These are phyloP conservation scores for Amblyopsis hoosieri DNA, from an alignment of 2,797 vertebrate genomes.

Conservation along the genomic window DNA sequence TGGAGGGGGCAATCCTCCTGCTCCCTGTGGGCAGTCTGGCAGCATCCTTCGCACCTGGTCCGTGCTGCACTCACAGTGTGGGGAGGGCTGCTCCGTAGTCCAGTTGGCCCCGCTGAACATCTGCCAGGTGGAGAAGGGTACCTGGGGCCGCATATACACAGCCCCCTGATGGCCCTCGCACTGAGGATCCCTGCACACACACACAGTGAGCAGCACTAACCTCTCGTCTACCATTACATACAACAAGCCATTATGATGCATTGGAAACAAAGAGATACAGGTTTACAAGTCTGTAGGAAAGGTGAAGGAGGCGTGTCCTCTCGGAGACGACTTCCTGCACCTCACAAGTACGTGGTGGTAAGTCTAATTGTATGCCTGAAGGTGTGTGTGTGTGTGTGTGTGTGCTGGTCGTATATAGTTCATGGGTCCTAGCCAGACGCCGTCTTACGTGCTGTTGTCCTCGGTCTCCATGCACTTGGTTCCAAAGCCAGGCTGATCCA, in stretches of 20 bases:
- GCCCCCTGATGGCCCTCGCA: conserved; percentile 44
- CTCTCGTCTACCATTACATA: too few species aligned
- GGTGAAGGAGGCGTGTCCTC: too few species aligned
- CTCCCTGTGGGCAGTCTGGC: conserved; percentile 82
- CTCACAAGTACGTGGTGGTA: too few species aligned
- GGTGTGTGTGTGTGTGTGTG: too few species aligned
- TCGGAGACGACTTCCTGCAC: too few species aligned
- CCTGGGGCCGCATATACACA: conserved; percentile 63
- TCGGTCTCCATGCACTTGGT: conserved; percentile 72
- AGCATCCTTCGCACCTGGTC: conserved; percentile 80
- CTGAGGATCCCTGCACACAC: conserved; percentile 46
- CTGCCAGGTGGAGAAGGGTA: conserved; percentile 62
- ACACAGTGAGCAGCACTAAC: not conserved
- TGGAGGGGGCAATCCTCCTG: conserved; percentile 84
- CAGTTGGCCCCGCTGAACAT: conserved; percentile 78
- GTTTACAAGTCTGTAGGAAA: too few species aligned
- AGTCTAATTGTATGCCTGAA: too few species aligned
- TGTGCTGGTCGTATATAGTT: too few species aligned
- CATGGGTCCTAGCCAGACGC: not conserved
- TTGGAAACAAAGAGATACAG: too few species aligned
- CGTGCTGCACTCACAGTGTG: conserved; percentile 83
- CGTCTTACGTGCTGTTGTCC: conserved; percentile 59
- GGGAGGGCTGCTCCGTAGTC: conserved; percentile 74
- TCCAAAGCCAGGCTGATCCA: conserved; percentile 82
- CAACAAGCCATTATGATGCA: too few species aligned